Evolutionary conservation across 2,888 invertebrate species (phyloP).

Genomic region (Apoderus coryli): DNA sequence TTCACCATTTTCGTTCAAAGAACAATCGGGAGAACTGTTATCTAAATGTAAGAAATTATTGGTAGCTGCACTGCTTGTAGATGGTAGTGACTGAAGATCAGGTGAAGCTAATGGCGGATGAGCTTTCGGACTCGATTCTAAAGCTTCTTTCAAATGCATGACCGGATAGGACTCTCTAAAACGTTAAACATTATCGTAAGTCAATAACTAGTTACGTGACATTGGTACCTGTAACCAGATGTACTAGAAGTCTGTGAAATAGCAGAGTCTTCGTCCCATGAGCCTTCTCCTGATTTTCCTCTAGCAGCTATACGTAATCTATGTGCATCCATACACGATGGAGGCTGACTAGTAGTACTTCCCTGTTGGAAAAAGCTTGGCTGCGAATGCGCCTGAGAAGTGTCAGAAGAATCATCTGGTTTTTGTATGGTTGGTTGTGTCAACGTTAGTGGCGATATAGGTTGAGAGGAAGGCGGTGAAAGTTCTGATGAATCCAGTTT

Average conservation of each 20-base stretch:
- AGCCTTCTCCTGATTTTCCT: conserved; percentile 44
- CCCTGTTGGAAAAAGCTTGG: no score
- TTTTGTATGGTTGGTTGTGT: conserved; percentile 19
- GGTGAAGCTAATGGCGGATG: conserved; percentile 50
- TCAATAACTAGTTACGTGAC: no score
- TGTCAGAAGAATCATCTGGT: background rate
- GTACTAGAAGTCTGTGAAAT: conserved; percentile 75
- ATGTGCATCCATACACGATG: conserved; percentile 24
- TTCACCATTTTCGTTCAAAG: conserved; percentile 32
- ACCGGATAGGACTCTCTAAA: conserved; percentile 50
- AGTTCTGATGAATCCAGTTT: no score
- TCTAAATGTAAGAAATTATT: conserved; percentile 37
- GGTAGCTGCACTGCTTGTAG: conserved; percentile 35
- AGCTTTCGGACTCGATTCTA: conserved; percentile 29
- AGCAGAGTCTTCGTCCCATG: conserved; percentile 62
- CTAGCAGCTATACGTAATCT: conserved; percentile 28
- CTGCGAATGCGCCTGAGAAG: no score
- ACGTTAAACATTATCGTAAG: conserved; percentile 5
- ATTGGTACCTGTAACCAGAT: conserved; percentile 58
- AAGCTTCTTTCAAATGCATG: conserved; percentile 29
- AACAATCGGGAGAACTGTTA: conserved; percentile 27
- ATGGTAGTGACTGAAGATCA: conserved; percentile 41
- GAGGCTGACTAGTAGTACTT: conserved; percentile 13
- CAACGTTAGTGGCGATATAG: conserved; percentile 13
- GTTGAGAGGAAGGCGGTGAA: no score